Evolutionary conservation across 2,113 vertebrate species (phyloP).

Genomic region (Paramormyrops kingsleyae): DNA sequence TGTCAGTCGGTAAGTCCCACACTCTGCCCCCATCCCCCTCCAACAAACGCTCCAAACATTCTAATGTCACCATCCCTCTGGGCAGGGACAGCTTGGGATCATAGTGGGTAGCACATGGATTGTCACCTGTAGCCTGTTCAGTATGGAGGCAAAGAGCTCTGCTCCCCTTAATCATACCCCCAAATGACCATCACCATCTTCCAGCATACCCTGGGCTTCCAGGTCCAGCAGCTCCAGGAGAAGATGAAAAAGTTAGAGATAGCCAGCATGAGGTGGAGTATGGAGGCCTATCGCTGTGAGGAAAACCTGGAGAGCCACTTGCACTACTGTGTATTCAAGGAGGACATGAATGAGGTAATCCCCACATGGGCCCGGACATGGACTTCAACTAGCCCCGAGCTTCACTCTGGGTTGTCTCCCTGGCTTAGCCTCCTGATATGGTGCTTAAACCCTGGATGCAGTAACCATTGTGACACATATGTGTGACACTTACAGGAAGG

Average conservation of each 20-base stretch:
- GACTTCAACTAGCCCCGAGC: neutral
- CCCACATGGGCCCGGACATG: neutral
- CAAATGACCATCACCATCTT: conserved; percentile 10
- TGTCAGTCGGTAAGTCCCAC: conserved; percentile 62
- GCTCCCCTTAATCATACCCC: neutral
- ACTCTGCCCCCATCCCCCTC: neutral
- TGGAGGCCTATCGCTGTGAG: conserved; percentile 47
- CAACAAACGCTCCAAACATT: neutral
- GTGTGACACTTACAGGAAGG: neutral
- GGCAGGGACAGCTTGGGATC: neutral
- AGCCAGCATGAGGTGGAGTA: conserved; percentile 51
- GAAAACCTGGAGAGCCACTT: conserved; percentile 46
- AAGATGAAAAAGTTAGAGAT: conserved; percentile 60
- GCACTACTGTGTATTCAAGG: conserved; percentile 50
- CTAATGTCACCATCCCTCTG: neutral
- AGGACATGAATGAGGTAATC: conserved; percentile 71
- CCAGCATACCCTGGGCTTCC: conserved; percentile 62
- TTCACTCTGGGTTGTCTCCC: neutral
- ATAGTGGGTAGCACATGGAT: neutral
- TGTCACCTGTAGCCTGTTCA: neutral
- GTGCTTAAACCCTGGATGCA: neutral
- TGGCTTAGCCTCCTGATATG: neutral
- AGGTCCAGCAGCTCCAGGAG: conserved; percentile 60
- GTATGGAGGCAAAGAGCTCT: neutral
- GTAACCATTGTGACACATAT: neutral